phyloP scores from a whole-genome alignment of 1,140 invertebrate genomes.

The Panagrolaimus sp. region DNA sequence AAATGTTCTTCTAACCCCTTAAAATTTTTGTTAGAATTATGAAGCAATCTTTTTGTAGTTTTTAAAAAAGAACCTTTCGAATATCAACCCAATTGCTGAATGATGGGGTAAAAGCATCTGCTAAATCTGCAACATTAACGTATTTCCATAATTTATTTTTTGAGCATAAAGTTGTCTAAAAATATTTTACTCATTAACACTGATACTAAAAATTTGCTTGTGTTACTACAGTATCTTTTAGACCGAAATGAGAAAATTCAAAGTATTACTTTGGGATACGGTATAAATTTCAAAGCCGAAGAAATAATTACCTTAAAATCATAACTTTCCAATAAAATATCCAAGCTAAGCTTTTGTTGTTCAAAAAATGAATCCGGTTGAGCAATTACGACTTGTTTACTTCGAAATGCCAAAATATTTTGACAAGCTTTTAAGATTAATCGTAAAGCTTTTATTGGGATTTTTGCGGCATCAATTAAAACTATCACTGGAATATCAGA shows the following conservation, averaged over 20 bases:
- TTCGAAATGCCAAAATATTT: conserved; percentile 44
- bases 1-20: conserved; percentile 37
- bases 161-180: conserved; percentile 36
- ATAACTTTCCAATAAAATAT: conserved; percentile 38
- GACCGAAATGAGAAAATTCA: too few relatives aligned
- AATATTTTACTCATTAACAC: too few relatives aligned
- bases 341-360: conserved; percentile 33
- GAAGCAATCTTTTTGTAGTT: neutral
- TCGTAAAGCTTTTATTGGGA: conserved; percentile 37
- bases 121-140: conserved; percentile 28
- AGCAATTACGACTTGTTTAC: conserved; percentile 33
- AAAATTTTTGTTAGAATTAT: neutral
- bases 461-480: conserved; percentile 34
- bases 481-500: conserved; percentile 26
- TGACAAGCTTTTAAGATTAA: conserved; percentile 37
- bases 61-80: conserved; percentile 8
- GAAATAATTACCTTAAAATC: conserved; percentile 36
- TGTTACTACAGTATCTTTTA: too few relatives aligned
- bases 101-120: conserved; percentile 14
- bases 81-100: conserved; percentile 3
- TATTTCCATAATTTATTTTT: conserved; percentile 37
- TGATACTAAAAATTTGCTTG: too few relatives aligned
- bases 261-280: too few relatives aligned
- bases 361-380: conserved; percentile 33
- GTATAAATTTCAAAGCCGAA: neutral